Conservation (phyloP, 2,888 invertebrate species). For the Endotricha flammealis region DNA sequence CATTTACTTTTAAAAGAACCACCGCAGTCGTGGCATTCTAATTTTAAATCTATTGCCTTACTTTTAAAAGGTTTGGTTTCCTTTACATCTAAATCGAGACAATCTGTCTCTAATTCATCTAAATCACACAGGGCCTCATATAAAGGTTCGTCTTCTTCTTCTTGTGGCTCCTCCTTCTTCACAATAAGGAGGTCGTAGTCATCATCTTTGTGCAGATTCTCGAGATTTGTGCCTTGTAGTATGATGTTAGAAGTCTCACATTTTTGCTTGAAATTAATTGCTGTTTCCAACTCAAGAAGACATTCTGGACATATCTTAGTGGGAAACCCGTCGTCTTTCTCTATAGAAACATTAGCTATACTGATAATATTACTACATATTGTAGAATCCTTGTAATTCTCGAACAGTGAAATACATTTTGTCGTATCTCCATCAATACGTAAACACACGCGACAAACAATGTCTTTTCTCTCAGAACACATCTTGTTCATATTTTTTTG, state of each 20-base stretch:
- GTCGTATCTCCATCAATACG: conserved; percentile 22
- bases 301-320: conserved; percentile 52
- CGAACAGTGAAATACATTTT: conserved; percentile 46
- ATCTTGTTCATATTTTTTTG: conserved; percentile 17
- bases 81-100: conserved; percentile 1
- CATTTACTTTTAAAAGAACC: conserved; percentile 37
- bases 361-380: conserved; percentile 47
- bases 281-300: conserved; percentile 46
- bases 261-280: conserved; percentile 49
- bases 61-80: conserved; percentile 17
- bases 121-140: conserved; percentile 14
- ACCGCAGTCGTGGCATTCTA: conserved; percentile 40
- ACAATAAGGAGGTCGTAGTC: conserved; percentile 19
- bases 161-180: conserved; percentile 30
- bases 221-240: conserved; percentile 24
- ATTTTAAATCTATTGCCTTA: conserved; percentile 30
- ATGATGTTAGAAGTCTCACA: conserved; percentile 48
- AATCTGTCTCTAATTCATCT: not conserved
- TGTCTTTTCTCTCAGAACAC: conserved; percentile 26
- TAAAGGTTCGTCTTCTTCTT: conserved; percentile 13
- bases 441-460: conserved; percentile 53
- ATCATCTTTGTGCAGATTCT: conserved; percentile 6
- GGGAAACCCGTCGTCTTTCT: conserved; percentile 49
- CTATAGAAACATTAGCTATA: conserved; percentile 47
- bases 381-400: conserved; percentile 38